Conservation (phyloP, 2,797 vertebrate species). For the Alosa sapidissima region DNA sequence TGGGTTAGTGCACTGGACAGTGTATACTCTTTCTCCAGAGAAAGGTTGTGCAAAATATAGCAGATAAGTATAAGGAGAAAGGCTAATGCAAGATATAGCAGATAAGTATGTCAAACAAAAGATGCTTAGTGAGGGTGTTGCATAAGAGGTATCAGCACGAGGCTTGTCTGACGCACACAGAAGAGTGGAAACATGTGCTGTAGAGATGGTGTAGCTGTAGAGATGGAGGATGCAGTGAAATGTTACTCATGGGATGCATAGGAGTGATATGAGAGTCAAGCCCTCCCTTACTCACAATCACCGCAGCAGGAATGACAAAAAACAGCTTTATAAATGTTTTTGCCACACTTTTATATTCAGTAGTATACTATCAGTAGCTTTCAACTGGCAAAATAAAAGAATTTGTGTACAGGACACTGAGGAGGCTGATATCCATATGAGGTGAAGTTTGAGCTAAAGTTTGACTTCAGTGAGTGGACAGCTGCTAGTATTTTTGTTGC, state of each 20-base stretch:
- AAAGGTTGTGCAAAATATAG: too few species aligned
- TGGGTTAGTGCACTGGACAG: neutral
- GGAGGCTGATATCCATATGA: neutral
- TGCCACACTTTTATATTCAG: neutral
- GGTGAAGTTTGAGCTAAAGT: neutral
- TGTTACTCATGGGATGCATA: neutral
- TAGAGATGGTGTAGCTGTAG: too few species aligned
- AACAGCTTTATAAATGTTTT: neutral
- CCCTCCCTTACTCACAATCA: neutral
- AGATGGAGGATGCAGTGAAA: neutral
- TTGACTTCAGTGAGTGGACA: conserved; percentile 6
- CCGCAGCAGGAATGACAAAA: neutral
- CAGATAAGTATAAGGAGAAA: neutral
- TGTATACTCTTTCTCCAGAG: too few species aligned
- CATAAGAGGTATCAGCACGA: neutral
- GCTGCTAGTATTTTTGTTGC: conserved; percentile 58
- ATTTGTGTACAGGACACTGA: neutral
- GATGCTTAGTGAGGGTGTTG: neutral
- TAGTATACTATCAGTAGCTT: neutral
- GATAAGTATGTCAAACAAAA: neutral
- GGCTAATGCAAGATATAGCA: too few species aligned
- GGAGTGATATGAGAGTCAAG: too few species aligned
- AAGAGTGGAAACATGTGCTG: neutral
- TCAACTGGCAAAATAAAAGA: neutral
- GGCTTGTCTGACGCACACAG: neutral